phyloP scores from a whole-genome alignment of 2,888 invertebrate species.

The Acanthosoma haemorrhoidale region DNA sequence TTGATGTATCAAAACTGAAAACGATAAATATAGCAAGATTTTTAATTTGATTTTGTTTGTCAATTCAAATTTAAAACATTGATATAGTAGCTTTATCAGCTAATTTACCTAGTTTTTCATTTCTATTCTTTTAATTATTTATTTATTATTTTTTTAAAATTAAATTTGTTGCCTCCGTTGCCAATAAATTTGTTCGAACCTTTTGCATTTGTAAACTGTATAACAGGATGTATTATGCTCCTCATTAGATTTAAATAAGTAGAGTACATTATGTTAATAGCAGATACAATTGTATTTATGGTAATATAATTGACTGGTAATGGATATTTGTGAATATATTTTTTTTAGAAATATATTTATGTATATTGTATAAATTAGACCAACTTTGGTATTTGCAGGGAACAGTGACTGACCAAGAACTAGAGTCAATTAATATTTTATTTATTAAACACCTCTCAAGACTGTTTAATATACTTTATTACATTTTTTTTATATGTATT shows the following conservation, averaged over 20 bases:
- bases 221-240: constrained; percentile 16
- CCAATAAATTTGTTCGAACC: neutral
- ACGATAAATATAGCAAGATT: constrained; percentile 19
- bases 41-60: neutral
- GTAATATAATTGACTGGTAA: neutral
- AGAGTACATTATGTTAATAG: constrained; percentile 13
- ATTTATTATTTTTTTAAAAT: no score
- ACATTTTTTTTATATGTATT: constrained; percentile 18
- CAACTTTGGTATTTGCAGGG: neutral
- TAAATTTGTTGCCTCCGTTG: no score
- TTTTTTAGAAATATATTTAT: neutral
- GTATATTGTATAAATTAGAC: neutral
- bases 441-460: neutral
- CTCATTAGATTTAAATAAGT: neutral
- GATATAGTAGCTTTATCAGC: neutral
- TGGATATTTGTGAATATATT: neutral
- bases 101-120: neutral
- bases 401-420: constrained; percentile 14
- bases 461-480: constrained; percentile 2
- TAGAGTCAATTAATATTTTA: constrained; percentile 14
- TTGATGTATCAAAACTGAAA: constrained; percentile 32
- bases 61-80: neutral
- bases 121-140: no score
- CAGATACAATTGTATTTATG: constrained; percentile 16
- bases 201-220: constrained; percentile 16